phyloP scores from a whole-genome alignment of 2,113 vertebrate genomes.

The Corynorhinus townsendii region DNA sequence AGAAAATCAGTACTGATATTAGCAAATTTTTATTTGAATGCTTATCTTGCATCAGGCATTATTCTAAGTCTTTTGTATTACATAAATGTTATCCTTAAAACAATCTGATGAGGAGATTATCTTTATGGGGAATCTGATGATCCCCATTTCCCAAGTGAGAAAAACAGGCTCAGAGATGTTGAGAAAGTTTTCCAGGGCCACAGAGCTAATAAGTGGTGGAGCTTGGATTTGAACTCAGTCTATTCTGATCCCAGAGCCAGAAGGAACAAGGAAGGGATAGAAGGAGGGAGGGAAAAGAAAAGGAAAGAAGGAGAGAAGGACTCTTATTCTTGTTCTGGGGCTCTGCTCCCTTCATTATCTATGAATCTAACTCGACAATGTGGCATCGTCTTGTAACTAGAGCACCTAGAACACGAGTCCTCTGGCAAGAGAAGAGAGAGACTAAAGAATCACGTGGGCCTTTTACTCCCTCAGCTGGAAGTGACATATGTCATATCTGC shows the following conservation, averaged over 20 bases:
- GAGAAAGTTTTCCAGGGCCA: background rate
- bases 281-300: too few relatives aligned
- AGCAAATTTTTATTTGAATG: background rate
- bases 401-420: background rate
- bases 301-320: too few relatives aligned
- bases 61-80: background rate
- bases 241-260: background rate
- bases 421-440: background rate
- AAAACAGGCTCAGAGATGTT: background rate
- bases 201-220: background rate
- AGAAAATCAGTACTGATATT: slow-evolving; percentile 8
- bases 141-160: background rate
- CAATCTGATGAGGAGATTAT: background rate
- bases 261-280: background rate
- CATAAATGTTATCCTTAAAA: background rate
- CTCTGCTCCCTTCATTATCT: too few relatives aligned
- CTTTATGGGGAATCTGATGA: background rate
- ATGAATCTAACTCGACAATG: background rate
- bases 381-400: background rate
- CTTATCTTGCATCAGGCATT: background rate
- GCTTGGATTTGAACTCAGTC: background rate
- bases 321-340: too few relatives aligned
- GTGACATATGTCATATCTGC: background rate
- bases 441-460: background rate
- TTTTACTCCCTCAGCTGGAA: background rate